Evolutionary conservation across 2,888 invertebrate species (phyloP), one percentile per base, ranked within the genome.

Genomic region (Liposcelis brunnea): DNA sequence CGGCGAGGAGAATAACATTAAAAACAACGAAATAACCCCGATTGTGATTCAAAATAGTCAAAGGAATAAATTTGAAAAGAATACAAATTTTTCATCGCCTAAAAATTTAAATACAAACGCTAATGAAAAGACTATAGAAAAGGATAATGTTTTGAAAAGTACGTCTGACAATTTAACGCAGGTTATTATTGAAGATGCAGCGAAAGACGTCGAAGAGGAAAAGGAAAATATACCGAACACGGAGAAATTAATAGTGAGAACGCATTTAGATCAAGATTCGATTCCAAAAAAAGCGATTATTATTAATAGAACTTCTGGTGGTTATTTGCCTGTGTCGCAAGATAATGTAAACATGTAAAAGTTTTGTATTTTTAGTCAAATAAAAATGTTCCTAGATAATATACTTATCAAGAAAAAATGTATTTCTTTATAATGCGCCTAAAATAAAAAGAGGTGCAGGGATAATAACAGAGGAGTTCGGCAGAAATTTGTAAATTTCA

Each of bases 11-110:
- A 40, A 40, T 21, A 40, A 14, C 19, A 21, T 40, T 6, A 40
- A 40, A 40, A 40, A 40, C 21, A 40, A 40, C 19, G 40, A 40
- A 40, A 40, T 40, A 12, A 40, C 40, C 12, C 40, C 40, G 7
- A 19, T 40, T 10, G 40, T 40, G 4, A 40, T 40, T 16, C 40
- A 40, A 40, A 40, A 40, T 40, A 40, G 40, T 40, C 40, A 40
- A 40, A 40, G 16, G 12, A 40, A 40, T 21, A 40, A 40, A 40
- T 40, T 18, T 11, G 40, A 40, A 40, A 40, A 40, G 11, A 40
- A 19, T 18, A 16, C 40, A 6, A 40, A 40, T 19, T 40, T 40
- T 11, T 19, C 40, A 19, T 40, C 40, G 7, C 40, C 40, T 19
- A 40, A 40, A 21, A 40, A 40, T 40, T n/a, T 40, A 19, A 40